A percentile compares a stretch with the other conserved stretches of the same genome.
Conservation (phyloP, 2,113 vertebrate genomes). For the Anoura caudifer region DNA sequence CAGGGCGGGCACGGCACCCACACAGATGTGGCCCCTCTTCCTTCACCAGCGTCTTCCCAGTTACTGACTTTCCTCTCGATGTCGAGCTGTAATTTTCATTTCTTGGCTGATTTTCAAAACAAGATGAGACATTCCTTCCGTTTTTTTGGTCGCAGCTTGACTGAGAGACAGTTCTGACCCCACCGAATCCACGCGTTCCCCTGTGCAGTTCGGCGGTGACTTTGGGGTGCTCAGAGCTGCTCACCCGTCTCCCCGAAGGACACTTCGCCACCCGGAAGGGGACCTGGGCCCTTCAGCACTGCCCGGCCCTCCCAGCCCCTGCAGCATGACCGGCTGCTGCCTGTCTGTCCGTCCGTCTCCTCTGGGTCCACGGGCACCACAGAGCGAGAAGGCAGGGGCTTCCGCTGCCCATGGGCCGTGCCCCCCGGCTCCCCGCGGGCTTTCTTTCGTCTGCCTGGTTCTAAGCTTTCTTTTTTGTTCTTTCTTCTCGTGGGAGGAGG, state of each 20-base stretch:
- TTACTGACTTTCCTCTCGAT: background rate
- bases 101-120: slow-evolving; percentile 29
- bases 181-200: background rate
- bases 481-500: background rate
- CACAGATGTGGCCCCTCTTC: background rate
- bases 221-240: accelerated
- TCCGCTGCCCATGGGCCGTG: too few species aligned
- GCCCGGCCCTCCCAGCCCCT: background rate
- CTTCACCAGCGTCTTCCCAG: background rate
- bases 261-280: too few species aligned
- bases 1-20: accelerated
- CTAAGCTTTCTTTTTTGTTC: accelerated
- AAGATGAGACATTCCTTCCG: background rate
- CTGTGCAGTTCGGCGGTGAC: background rate
- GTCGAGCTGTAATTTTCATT: background rate
- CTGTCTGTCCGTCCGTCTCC: accelerated
- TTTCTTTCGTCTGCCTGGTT: background rate
- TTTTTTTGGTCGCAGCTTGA: background rate
- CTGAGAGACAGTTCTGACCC: background rate
- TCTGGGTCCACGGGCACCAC: background rate
- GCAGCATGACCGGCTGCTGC: background rate
- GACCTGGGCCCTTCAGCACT: background rate
- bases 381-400: background rate
- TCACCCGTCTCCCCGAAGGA: too few species aligned
- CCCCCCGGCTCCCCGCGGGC: background rate